Evolutionary conservation across 2,888 invertebrate genomes (phyloP).

Genomic region (Meteorus cinctellus): DNA sequence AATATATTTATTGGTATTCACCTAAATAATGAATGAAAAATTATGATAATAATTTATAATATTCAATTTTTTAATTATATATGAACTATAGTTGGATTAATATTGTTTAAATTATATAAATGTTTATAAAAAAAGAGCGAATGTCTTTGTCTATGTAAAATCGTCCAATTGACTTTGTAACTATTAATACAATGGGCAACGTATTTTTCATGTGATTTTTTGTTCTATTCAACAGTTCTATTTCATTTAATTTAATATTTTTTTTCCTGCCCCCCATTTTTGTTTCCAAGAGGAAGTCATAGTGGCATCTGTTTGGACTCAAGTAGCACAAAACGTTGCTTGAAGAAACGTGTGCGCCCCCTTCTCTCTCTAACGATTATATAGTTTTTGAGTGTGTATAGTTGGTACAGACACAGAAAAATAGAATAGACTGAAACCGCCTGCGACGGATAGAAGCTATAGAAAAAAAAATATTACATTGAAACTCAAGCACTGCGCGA

Average conservation of each 20-base stretch:
- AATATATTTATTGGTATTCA: background rate
- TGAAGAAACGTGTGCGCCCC: background rate
- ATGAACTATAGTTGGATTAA: no score
- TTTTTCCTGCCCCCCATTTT: slow-evolving; percentile 51
- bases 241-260: slow-evolving; percentile 43
- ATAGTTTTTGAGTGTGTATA: background rate
- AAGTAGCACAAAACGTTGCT: slow-evolving; percentile 62
- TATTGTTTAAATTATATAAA: no score
- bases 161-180: no score
- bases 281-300: slow-evolving; percentile 37
- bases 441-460: background rate
- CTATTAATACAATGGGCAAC: slow-evolving; percentile 66
- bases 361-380: background rate
- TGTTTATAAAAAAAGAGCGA: no score
- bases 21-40: background rate
- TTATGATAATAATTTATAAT: background rate
- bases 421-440: background rate
- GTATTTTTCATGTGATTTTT: no score
- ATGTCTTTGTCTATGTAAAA: no score
- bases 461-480: background rate
- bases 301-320: slow-evolving; percentile 71
- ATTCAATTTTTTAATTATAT: no score
- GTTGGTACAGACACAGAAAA: background rate
- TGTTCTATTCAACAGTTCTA: no score
- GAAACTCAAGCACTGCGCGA: slow-evolving; percentile 18